Evolutionary conservation across 53 echinoderm and acorn worm genomes (phyloP).

Genomic region (Luidia sarsii): DNA sequence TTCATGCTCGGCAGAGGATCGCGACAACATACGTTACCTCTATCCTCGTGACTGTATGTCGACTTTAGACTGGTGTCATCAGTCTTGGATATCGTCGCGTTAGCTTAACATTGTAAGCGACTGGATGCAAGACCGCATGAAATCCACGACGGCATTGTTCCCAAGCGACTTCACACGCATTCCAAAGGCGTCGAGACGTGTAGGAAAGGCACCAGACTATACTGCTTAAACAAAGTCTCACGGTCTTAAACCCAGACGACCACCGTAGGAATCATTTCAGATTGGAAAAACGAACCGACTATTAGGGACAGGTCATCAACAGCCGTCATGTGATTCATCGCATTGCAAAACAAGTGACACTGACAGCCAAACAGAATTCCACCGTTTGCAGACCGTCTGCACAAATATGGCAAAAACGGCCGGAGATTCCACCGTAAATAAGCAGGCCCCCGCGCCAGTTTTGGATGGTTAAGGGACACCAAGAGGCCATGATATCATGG

Average conservation of each 20-base stretch:
- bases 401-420: background rate
- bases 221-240: background rate
- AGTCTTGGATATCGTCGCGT: too few relatives aligned
- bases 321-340: background rate
- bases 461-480: background rate
- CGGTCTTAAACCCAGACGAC: background rate
- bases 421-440: background rate
- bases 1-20: too few relatives aligned
- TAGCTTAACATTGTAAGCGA: too few relatives aligned
- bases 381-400: too few relatives aligned
- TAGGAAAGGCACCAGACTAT: background rate
- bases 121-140: too few relatives aligned
- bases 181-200: background rate
- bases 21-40: too few relatives aligned
- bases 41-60: too few relatives aligned
- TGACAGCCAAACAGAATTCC: too few relatives aligned
- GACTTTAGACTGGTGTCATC: too few relatives aligned
- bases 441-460: background rate
- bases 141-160: too few relatives aligned
- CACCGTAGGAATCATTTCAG: background rate
- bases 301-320: background rate
- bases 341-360: background rate
- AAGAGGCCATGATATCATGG: conserved; percentile 41
- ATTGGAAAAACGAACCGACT: background rate
- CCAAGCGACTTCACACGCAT: background rate